Percentiles rank a stretch among this genome's conserved stretches.
phyloP scores from a whole-genome alignment of 1,140 invertebrate genomes.

The Procambarus clarkii region DNA sequence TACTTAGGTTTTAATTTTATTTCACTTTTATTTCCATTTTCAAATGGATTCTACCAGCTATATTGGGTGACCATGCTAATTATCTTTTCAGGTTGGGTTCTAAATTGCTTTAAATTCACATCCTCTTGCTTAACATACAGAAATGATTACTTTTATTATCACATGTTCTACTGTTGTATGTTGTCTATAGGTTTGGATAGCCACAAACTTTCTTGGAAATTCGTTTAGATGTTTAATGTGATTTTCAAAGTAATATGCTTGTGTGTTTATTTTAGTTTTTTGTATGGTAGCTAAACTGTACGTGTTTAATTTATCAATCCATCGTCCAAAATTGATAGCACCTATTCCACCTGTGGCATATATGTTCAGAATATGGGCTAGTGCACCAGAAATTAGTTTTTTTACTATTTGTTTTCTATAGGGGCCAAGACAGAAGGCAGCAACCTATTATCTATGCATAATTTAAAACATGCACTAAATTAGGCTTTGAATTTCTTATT shows the following conservation, averaged over 20 bases:
- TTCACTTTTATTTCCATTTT: background rate
- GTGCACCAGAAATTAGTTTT: no score
- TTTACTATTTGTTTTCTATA: no score
- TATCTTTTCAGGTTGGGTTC: background rate
- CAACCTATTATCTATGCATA: no score
- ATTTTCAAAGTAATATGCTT: background rate
- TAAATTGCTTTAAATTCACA: background rate
- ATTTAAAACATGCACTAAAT: no score
- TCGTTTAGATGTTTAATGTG: background rate
- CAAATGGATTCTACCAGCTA: background rate
- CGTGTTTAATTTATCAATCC: no score
- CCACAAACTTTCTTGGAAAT: background rate
- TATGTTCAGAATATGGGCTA: no score
- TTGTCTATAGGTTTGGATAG: background rate
- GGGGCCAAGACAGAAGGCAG: no score
- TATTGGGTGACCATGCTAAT: background rate
- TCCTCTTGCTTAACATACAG: background rate
- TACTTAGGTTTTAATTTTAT: background rate
- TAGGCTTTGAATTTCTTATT: no score
- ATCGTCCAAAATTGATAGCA: no score
- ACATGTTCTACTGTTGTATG: background rate
- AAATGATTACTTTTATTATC: background rate
- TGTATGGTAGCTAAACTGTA: background rate
- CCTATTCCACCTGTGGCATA: no score
- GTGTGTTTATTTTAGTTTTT: background rate